Base-by-base conservation (phyloP, 2,888 invertebrate species). In the Callimorpha dominula region DNA sequence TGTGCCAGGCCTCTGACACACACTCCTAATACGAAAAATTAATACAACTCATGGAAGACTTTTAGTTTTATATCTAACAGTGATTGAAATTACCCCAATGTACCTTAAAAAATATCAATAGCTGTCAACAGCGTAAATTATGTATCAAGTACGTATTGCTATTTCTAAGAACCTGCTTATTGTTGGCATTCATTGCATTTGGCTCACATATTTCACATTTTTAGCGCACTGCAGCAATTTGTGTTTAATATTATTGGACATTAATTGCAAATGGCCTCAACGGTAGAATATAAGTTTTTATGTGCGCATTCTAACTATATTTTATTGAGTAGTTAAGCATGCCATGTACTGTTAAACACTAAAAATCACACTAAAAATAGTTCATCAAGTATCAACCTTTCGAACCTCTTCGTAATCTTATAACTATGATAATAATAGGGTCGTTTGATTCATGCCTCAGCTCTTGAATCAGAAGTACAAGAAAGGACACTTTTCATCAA, bases 251-350 rank as follows among this genome's bases (percentile, higher is more conserved):
- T 40, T 57, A n/a, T 11, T n/a, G 20, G 46, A 54, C 54, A 50
- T 40, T 80, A 78, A 83, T 80, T 82, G 75, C 76, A 75, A 81
- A 80, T 79, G 66, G 70, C 77, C 74, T 72, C 46, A 72, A 54
- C 62, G 49, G 46, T 5, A 65, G 17, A 12, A 50, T 72, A 62
- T 73, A 71, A 71, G 73, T 80, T 71, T 70, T 54, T 40, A 54
- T 46, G 71, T 73, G 60, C 50, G 73, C 72, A 70, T 49, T 65
- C 31, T 31, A 60, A 31, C 60, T 31, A 31, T 60, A 60, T 60
- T 60, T 60, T 60, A 60, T 60, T 60, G 31, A 60, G 31, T 31
- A 60, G 60, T 31, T 60, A 31, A 60, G 14, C 7, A 60, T 60
- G 60, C 60, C 60, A 60, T 60, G 1, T 31, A 60, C 12, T 31